Percentiles rank a stretch among this genome's conserved stretches.
Evolutionary conservation across 1,140 invertebrate genomes (phyloP).

Genomic region (Lucilia cuprina): DNA sequence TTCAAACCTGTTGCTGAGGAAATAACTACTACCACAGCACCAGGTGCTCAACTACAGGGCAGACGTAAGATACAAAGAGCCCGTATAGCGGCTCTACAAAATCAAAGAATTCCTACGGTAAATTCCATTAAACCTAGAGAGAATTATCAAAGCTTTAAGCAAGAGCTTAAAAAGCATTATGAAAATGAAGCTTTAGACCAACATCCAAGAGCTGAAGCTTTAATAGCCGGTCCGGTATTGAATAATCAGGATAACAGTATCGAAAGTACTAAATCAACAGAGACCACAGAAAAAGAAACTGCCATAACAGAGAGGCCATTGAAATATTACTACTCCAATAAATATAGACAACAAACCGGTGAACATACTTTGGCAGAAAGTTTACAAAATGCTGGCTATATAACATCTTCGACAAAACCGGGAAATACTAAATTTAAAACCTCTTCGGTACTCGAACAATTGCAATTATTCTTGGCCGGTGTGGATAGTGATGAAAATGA

Average conservation of each 20-base stretch:
- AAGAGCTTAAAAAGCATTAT: slow-evolving; percentile 40
- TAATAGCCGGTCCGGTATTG: slow-evolving; percentile 43
- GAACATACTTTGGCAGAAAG: slow-evolving; percentile 54
- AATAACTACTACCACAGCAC: not conserved
- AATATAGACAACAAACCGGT: slow-evolving; percentile 53
- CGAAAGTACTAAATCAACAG: slow-evolving; percentile 20
- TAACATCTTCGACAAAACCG: slow-evolving; percentile 42
- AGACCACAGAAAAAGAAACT: slow-evolving; percentile 44
- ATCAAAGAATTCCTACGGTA: slow-evolving; percentile 36
- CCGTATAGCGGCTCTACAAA: slow-evolving; percentile 40
- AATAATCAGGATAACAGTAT: slow-evolving; percentile 47
- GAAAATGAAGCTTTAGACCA: slow-evolving; percentile 49
- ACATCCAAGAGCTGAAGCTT: slow-evolving; percentile 51
- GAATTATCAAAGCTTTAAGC: slow-evolving; percentile 50
- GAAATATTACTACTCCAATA: slow-evolving; percentile 54
- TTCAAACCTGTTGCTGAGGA: not conserved
- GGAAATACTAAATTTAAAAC: slow-evolving; percentile 39
- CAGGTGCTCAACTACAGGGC: not conserved
- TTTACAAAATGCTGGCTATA: slow-evolving; percentile 56
- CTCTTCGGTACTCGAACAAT: slow-evolving; percentile 51
- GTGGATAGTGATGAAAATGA: slow-evolving; percentile 54
- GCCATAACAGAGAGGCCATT: slow-evolving; percentile 49
- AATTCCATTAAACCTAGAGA: slow-evolving; percentile 43
- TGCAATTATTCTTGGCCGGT: slow-evolving; percentile 51
- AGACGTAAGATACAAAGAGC: slow-evolving; percentile 48